Conservation (phyloP, 2,113 vertebrate genomes). For the Opisthocomus hoazin region DNA sequence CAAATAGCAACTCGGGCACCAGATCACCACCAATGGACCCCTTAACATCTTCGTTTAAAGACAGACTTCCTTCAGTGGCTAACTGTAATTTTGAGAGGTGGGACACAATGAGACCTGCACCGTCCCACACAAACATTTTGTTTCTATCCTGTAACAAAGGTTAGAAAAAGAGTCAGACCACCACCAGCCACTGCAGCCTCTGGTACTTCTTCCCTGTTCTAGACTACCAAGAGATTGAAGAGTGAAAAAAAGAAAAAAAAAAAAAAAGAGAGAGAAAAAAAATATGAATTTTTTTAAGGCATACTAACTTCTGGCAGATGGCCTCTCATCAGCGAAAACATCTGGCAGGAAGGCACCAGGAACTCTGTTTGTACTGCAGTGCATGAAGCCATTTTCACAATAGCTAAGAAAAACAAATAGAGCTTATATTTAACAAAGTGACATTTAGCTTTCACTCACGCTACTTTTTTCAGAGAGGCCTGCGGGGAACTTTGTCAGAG, state of each 20-base stretch:
- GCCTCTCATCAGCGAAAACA: slow-evolving; percentile 45
- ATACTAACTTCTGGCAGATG: slow-evolving; percentile 75
- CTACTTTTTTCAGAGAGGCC: neutral
- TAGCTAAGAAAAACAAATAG: slow-evolving; percentile 69
- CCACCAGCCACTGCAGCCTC: neutral
- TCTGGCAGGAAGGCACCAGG: slow-evolving; percentile 66
- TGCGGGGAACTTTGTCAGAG: neutral
- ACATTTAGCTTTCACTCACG: neutral
- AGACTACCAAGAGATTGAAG: neutral
- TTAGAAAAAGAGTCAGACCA: neutral
- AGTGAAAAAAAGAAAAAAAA: neutral
- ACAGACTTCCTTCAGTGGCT: neutral
- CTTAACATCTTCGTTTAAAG: neutral
- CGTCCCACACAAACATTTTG: neutral
- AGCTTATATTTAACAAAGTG: neutral
- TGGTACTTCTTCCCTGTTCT: neutral
- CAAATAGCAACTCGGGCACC: neutral
- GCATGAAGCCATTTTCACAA: slow-evolving; percentile 84
- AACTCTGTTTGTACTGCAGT: slow-evolving; percentile 68
- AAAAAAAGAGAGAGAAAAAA: neutral
- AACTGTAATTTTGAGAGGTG: neutral
- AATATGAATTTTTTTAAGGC: neutral
- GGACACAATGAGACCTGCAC: neutral
- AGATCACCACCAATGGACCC: neutral
- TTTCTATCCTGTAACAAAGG: neutral